Conservation (phyloP, 2,113 vertebrate species). For the Psilopsiagon aymara region DNA sequence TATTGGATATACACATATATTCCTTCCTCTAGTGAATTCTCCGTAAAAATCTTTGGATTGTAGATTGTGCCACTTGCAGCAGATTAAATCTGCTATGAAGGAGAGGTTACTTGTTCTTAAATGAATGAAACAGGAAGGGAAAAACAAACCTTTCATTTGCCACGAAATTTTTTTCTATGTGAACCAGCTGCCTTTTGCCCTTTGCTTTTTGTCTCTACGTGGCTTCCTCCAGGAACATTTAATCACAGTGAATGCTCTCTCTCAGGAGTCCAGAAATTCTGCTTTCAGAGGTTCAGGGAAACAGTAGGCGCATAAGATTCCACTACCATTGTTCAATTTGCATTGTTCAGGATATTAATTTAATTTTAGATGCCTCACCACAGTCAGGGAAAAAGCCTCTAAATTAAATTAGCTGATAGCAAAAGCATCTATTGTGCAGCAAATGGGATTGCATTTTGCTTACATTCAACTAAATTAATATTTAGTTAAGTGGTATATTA, state of each 20-base stretch:
- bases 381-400: neutral
- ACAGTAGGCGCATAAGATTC: neutral
- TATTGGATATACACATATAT: neutral
- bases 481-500: neutral
- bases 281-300: neutral
- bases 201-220: neutral
- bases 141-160: neutral
- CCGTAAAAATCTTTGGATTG: neutral
- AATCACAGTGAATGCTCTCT: neutral
- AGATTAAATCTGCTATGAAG: neutral
- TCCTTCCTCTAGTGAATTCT: neutral
- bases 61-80: neutral
- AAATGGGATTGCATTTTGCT: constrained; percentile 7
- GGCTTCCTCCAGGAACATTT: neutral
- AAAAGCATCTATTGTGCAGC: neutral
- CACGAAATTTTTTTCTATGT: neutral
- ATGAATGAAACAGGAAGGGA: neutral
- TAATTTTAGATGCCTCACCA: neutral
- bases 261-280: neutral
- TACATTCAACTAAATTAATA: neutral
- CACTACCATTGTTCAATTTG: neutral
- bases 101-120: neutral
- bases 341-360: neutral
- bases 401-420: neutral
- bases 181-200: neutral